phyloP scores from a whole-genome alignment of 1,140 invertebrate genomes.

The Zaprionus camerounensis region DNA sequence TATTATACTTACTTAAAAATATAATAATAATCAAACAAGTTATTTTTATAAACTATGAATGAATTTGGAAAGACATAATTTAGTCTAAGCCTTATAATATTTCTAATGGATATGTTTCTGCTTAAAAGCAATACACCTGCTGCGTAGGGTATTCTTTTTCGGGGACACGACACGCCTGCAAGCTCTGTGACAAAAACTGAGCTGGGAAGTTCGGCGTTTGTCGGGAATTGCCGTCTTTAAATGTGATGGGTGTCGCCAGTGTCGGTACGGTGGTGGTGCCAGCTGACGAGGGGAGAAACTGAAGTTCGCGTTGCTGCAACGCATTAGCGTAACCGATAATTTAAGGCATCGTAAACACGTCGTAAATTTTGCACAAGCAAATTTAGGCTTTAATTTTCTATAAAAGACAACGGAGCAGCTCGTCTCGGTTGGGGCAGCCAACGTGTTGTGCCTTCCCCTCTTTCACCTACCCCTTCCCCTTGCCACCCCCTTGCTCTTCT shows the following conservation, averaged over 20 bases:
- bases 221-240: constrained; percentile 5
- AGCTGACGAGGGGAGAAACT: constrained; percentile 31
- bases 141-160: background rate
- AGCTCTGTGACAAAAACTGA: constrained; percentile 9
- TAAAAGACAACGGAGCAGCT: constrained; percentile 46
- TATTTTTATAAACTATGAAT: no score
- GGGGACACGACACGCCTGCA: background rate
- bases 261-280: constrained; percentile 15
- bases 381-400: constrained; percentile 68
- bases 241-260: background rate
- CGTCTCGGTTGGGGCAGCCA: constrained; percentile 37
- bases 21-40: no score
- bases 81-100: no score
- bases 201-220: background rate
- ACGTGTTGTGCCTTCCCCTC: background rate
- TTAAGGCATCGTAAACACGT: constrained; percentile 77
- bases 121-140: background rate
- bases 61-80: background rate
- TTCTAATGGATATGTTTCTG: no score
- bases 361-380: constrained; percentile 74
- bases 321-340: constrained; percentile 75
- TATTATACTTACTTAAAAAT: no score
- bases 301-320: constrained; percentile 65
- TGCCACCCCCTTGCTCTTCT: background rate
- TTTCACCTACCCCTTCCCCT: background rate